A percentile compares a stretch with the other conserved stretches of the same genome.
Conservation (phyloP, 2,888 invertebrate genomes). For the Pseudococcus viburni region DNA sequence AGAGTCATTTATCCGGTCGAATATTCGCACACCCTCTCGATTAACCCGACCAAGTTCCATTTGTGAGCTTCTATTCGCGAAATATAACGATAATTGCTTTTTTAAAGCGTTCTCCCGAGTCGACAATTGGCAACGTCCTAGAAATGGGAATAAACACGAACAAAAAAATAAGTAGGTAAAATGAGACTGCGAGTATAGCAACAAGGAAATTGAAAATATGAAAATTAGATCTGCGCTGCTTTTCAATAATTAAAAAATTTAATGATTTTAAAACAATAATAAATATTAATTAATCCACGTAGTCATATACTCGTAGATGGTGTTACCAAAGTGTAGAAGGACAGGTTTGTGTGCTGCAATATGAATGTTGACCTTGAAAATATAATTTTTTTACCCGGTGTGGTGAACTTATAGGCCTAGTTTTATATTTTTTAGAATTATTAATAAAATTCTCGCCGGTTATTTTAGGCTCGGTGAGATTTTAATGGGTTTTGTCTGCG, state of each 20-base stretch:
- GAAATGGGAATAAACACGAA: neutral
- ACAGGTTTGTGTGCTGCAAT: conserved; percentile 49
- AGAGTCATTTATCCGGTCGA: neutral
- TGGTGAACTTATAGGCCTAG: neutral
- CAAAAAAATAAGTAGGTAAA: too few relatives aligned
- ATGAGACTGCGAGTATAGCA: neutral
- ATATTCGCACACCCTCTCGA: conserved; percentile 13
- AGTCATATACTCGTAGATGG: conserved; percentile 19
- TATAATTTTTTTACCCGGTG: neutral
- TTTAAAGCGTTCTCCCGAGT: neutral
- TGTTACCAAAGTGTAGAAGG: conserved; percentile 53
- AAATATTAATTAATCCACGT: conserved; percentile 55
- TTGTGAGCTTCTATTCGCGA: neutral
- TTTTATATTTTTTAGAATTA: neutral
- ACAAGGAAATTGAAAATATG: conserved; percentile 45
- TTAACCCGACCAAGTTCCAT: neutral
- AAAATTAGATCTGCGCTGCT: conserved; percentile 26
- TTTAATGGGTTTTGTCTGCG: too few relatives aligned
- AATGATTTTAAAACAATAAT: conserved; percentile 47
- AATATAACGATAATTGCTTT: conserved; percentile 3
- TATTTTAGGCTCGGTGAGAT: neutral
- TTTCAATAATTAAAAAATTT: conserved; percentile 44
- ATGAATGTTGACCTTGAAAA: neutral
- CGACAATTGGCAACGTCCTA: neutral
- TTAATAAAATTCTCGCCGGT: neutral